Conservation (phyloP, 2,113 vertebrate species). For the Pardalotus punctatus region DNA sequence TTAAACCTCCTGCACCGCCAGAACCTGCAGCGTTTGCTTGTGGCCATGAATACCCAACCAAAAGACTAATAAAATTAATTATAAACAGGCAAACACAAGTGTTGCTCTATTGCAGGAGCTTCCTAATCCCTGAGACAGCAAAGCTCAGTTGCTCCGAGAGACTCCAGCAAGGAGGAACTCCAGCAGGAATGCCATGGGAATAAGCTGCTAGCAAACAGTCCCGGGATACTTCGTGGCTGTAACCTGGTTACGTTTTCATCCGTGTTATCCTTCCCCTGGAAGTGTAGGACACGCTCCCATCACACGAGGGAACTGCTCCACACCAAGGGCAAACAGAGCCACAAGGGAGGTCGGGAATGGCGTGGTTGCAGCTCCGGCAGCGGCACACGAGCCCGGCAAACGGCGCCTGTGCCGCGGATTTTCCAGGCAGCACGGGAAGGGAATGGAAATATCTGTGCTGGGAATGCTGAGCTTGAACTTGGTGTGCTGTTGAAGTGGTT, state of each 20-base stretch:
- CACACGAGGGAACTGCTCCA: neutral
- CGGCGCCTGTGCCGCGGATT: neutral
- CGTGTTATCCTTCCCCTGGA: neutral
- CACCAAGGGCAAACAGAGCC: neutral
- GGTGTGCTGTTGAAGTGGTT: neutral
- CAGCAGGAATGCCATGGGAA: conserved; percentile 10
- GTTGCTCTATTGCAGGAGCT: neutral
- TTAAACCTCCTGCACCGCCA: neutral
- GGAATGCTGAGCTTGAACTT: neutral
- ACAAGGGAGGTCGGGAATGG: neutral
- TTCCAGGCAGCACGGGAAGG: neutral
- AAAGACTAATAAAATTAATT: neutral
- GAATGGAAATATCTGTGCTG: neutral
- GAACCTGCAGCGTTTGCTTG: neutral
- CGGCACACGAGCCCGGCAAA: too few relatives aligned
- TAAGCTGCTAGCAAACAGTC: neutral
- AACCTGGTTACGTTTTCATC: neutral
- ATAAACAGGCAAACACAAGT: neutral
- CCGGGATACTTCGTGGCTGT: neutral
- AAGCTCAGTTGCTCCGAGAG: neutral
- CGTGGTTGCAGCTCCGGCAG: neutral
- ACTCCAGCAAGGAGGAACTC: neutral
- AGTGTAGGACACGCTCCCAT: neutral
- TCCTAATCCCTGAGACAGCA: neutral
- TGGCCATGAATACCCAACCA: neutral